Evolutionary conservation across 2,113 vertebrate species (phyloP), one percentile per base, ranked within the genome.

Genomic region (Nipponia nippon): DNA sequence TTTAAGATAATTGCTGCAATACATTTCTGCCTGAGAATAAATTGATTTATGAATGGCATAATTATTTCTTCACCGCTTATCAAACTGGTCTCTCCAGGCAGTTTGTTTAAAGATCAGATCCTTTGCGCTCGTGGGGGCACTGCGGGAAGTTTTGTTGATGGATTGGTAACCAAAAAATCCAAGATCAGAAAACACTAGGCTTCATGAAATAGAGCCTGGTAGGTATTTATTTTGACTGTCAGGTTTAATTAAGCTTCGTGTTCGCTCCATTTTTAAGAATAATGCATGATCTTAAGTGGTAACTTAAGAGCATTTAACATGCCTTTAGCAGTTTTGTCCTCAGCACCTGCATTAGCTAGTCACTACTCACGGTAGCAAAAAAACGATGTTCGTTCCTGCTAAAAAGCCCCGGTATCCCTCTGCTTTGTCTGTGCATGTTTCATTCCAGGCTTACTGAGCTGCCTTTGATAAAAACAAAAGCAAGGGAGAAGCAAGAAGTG

Each of bases 11-110:
- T 92, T 89, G 92, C 91, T 70, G 95, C 92, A 97, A 92, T 96
- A 92, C 42, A 56, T 95, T 96, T 93, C 83, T 94, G 32, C 87
- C 95, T 29, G 77, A 92, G 87, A 96, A 93, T 81, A 89, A 93
- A 96, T 97, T 96, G 96, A 96, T 96, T 97, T 97, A 88, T 97
- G 90, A 96, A 87, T 82, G 93, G 77, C 87, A 58, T 91, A 93
- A 94, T 96, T 95, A 86, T 92, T 95, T 96, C 84, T 96, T 95
- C 63, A 26, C 72, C 29, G 82, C 94, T 97, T 97, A 96, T 94
- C 96, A 95, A 47, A 91, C 91, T 81, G 91, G 81, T 95, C 81
- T 94, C 93, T 93, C 55, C 58, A 83, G 84, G 92, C 88, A 65
- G 91, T 92, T 86, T 92, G 89, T 73, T 95, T 94, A 89, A 96